phyloP scores from a whole-genome alignment of 2,797 vertebrate genomes.

The Apogon hyalosoma region DNA sequence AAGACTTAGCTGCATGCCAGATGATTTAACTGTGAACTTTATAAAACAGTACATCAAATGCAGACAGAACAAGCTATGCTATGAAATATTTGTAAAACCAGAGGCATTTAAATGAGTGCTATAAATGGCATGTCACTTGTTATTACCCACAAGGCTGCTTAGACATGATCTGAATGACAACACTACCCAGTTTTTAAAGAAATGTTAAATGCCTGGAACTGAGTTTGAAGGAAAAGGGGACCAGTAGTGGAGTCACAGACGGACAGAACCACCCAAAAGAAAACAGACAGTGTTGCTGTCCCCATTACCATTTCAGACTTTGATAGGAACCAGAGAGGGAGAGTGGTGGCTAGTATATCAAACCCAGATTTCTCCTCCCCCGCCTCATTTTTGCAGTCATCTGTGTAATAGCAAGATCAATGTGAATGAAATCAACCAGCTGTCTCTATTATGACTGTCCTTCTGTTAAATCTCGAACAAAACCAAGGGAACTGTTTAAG shows the following conservation, averaged over 20 bases:
- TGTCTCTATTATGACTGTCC: conserved; percentile 62
- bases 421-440: conserved; percentile 69
- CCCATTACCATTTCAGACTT: conserved; percentile 62
- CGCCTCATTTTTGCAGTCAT: conserved; percentile 62
- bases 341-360: conserved; percentile 57
- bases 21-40: conserved; percentile 47
- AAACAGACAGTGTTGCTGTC: conserved; percentile 72
- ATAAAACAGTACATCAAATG: conserved; percentile 46
- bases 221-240: conserved; percentile 20
- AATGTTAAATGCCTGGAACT: conserved; percentile 26
- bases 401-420: conserved; percentile 71
- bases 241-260: conserved; percentile 57
- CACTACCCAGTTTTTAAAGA: not conserved
- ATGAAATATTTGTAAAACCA: conserved; percentile 18
- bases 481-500: conserved; percentile 32
- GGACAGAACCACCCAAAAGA: conserved; percentile 76
- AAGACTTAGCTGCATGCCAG: conserved; percentile 52
- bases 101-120: conserved; percentile 20
- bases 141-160: conserved; percentile 28
- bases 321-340: conserved; percentile 71
- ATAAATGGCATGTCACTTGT: conserved; percentile 15
- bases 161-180: conserved; percentile 16
- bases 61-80: conserved; percentile 38
- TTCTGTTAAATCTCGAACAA: conserved; percentile 64
- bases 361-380: conserved; percentile 59